Base-by-base conservation (phyloP, 37 sponge, comb jelly and placozoan species). In the Aphrocallistes beatrix region DNA sequence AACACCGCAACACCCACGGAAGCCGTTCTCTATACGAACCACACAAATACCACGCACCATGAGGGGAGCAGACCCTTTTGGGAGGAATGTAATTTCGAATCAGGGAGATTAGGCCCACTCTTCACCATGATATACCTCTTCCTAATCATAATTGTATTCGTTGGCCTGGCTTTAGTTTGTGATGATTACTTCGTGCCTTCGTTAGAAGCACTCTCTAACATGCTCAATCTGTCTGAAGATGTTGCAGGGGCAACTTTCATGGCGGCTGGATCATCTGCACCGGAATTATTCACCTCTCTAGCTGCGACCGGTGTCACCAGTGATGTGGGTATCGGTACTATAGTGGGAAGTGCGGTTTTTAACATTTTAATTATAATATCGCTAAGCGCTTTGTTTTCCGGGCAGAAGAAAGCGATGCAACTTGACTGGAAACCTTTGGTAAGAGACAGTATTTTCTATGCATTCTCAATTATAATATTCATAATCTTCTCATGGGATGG, bases 191-290 rank as follows among this genome's bases (percentile, higher is more conserved):
- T 95, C 86, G 93, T 95, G 23, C 96, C 96, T 0, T 93, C 96
- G 19, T 86, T 95, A 82, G 96, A 93, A 69, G 93, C 90, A 8
- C 89, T 95, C 28, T 93, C 92, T 75, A 88, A 95, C 81, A 84
- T 86, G 81, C 83, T 95, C 17, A 87, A 93, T 40, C 88, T 95
- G 32, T 94, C 93, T 38, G 93, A 95, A 45, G 96, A 95, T 85
- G 96, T 95, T 21, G 96, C 96, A 10, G 96, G 93, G 34, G 93
- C 96, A n/a, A 95, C 96, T 0, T 92, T 94, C 86, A 94, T 94
- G 95, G 95, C 95, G n/a, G 95, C 95, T 28, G 95, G 95, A 17
- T 89, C 89, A n/a, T 90, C 90, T 47, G 92, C 91, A 42, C 94
- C 94, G 0, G 94, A 94, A 51, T 87, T 94, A 36, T 94, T 94